phyloP scores from a whole-genome alignment of 2,888 invertebrate species.

The Drosophila tanythrix region DNA sequence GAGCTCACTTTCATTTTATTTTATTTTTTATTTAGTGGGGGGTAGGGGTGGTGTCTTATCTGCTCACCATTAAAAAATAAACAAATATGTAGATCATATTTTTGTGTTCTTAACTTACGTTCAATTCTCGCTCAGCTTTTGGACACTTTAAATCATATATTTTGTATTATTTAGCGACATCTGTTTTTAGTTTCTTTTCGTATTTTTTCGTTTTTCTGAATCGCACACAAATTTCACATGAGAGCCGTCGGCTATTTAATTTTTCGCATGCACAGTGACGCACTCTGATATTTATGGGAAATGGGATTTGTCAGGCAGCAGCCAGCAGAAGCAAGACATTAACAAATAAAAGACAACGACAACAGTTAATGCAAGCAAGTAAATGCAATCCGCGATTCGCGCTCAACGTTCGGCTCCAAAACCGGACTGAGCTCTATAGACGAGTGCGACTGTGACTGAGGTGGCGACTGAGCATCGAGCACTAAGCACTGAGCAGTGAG shows the following conservation, averaged over 20 bases:
- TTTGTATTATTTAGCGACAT: conserved; percentile 32
- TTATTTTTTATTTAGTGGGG: neutral
- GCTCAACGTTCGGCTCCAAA: conserved; percentile 79
- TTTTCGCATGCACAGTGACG: conserved; percentile 48
- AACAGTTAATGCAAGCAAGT: conserved; percentile 27
- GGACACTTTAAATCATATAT: conserved; percentile 18
- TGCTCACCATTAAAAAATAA: conserved; percentile 4
- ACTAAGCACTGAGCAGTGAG: conserved; percentile 18
- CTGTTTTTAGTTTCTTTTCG: conserved; percentile 24
- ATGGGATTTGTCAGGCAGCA: conserved; percentile 45
- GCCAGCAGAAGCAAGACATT: conserved; percentile 13
- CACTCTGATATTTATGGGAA: conserved; percentile 58
- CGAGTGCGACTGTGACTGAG: conserved; percentile 52
- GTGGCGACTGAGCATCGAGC: conserved; percentile 30
- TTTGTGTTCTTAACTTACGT: conserved; percentile 39
- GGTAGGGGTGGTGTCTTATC: conserved; percentile 31
- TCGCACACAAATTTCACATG: conserved; percentile 54
- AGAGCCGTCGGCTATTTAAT: conserved; percentile 64
- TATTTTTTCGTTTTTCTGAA: conserved; percentile 7
- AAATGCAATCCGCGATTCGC: conserved; percentile 65
- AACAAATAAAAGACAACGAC: conserved; percentile 27
- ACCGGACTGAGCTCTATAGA: conserved; percentile 76
- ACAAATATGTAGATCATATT: conserved; percentile 3
- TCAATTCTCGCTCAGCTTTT: conserved; percentile 21
- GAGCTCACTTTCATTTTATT: conserved; percentile 39